Evolutionary conservation across 2,797 vertebrate genomes (phyloP).

Genomic region (Cottoperca gobio): DNA sequence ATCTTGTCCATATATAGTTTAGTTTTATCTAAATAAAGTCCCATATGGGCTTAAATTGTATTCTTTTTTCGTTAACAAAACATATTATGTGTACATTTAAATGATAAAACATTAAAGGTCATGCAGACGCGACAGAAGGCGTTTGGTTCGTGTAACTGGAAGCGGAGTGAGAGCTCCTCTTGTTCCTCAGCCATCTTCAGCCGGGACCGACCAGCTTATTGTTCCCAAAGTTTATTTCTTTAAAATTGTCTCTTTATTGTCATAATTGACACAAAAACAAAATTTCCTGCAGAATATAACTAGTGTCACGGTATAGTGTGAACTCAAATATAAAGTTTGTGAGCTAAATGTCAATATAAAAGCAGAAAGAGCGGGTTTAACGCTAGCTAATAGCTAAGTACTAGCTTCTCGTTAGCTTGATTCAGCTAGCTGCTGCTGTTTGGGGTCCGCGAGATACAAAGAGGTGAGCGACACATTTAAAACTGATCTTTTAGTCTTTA

Average conservation of each 20-base stretch:
- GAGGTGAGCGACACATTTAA: not conserved
- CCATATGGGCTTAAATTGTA: too few species aligned
- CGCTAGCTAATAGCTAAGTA: not conserved
- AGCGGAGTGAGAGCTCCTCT: too few species aligned
- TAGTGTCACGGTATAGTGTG: fast-evolving
- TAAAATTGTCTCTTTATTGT: not conserved
- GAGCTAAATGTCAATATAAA: not conserved
- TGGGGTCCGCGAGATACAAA: too few species aligned
- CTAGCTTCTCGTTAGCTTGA: constrained; percentile 16
- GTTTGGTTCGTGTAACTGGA: too few species aligned
- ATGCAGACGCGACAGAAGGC: too few species aligned
- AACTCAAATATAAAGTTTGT: not conserved
- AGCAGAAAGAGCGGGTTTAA: not conserved
- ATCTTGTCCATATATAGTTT: too few species aligned
- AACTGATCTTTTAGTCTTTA: too few species aligned
- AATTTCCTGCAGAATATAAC: not conserved
- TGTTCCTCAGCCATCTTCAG: too few species aligned
- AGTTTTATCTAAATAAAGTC: too few species aligned
- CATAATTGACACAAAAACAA: fast-evolving
- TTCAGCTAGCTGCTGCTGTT: not conserved
- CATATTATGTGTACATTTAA: too few species aligned
- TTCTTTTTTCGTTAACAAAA: too few species aligned
- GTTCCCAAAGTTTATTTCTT: not conserved
- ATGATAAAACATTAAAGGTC: too few species aligned
- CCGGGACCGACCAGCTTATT: fast-evolving